Evolutionary conservation across 2,113 vertebrate genomes (phyloP), one percentile per base, ranked within the genome.

Genomic region (Pogona vitticeps): DNA sequence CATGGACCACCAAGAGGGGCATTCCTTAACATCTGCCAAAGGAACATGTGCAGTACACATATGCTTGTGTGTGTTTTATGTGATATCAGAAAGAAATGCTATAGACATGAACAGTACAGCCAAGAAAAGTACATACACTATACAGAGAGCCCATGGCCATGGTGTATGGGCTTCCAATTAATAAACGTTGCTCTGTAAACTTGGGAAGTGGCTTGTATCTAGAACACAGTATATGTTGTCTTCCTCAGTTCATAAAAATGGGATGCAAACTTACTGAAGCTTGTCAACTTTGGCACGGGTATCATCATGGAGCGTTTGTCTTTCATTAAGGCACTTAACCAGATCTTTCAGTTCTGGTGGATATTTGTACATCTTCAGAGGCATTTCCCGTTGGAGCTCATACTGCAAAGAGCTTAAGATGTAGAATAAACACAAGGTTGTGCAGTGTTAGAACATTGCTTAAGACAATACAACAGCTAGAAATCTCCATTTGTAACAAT

Each of bases 201-300:
- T 42, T 33, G 13, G 26, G 42, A 76, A 52, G 9, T 59, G n/a
- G 9, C 4, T 21, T 79, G n/a, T 26, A 79, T 79, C 20, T 31
- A 17, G 6, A 67, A 42, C 21, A 81, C 26, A 40, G 78, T 6
- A 59, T 17, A 36, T 59, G 1, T n/a, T 33, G 15, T 23, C 9
- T 1, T 28, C 70, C 15, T 46, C 4, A 3, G 42, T 28, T 61
- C 4, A 40, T 20, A 63, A 3, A 23, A 61, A 61, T 59, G 56
- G 56, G 13, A 58, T n/a, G n/a, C 8, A 59, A 61, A 15, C 96
- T 93, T 87, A 97, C 96, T 3, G 17, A 89, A 96, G 93, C 78
- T 86, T 85, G n/a, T 88, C 88, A 82, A 94, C 82, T 40, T 86
- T 80, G 58, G 93, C 93, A 13, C 18, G 85, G 92, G 67, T 70